A percentile compares a stretch with the other conserved stretches of the same genome.
Evolutionary conservation across 2,888 invertebrate species (phyloP).

Genomic region (Coecobrya sp.): DNA sequence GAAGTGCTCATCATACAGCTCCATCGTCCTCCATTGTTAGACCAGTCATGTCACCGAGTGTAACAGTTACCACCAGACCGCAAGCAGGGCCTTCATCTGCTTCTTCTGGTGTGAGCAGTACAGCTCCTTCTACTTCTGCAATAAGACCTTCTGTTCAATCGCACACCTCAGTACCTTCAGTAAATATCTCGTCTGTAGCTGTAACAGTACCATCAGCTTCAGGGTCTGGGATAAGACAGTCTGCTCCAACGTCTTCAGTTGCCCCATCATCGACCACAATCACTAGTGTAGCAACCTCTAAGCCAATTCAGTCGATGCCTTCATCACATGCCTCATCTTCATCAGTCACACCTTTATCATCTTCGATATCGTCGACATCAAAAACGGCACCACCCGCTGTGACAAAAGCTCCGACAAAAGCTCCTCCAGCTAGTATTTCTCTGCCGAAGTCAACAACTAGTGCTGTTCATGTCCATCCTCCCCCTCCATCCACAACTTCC

Average conservation of each 20-base stretch:
- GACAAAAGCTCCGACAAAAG: constrained; percentile 84
- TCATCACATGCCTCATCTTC: constrained; percentile 85
- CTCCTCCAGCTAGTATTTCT: constrained; percentile 87
- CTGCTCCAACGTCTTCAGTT: constrained; percentile 61
- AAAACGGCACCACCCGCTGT: constrained; percentile 84
- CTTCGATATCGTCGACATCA: constrained; percentile 76
- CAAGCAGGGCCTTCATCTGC: constrained; percentile 44
- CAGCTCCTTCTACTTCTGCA: constrained; percentile 53
- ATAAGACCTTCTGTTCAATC: constrained; percentile 76
- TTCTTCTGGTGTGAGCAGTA: constrained; percentile 19
- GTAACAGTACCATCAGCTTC: constrained; percentile 50
- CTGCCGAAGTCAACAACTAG: constrained; percentile 86
- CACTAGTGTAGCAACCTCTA: constrained; percentile 77
- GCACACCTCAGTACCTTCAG: constrained; percentile 77
- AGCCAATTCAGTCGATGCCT: constrained; percentile 87
- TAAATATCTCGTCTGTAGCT: constrained; percentile 52
- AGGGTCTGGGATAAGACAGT: constrained; percentile 57
- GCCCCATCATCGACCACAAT: constrained; percentile 78
- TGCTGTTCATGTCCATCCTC: constrained; percentile 87
- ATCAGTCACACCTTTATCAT: constrained; percentile 80
- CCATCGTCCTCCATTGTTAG: constrained; percentile 57
- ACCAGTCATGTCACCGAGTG: constrained; percentile 76
- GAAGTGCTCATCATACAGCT: constrained; percentile 65
- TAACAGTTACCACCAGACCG: constrained; percentile 70
- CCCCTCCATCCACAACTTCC: constrained; percentile 86